Conservation (phyloP, 2,113 vertebrate species). For the Phasianus colchicus region DNA sequence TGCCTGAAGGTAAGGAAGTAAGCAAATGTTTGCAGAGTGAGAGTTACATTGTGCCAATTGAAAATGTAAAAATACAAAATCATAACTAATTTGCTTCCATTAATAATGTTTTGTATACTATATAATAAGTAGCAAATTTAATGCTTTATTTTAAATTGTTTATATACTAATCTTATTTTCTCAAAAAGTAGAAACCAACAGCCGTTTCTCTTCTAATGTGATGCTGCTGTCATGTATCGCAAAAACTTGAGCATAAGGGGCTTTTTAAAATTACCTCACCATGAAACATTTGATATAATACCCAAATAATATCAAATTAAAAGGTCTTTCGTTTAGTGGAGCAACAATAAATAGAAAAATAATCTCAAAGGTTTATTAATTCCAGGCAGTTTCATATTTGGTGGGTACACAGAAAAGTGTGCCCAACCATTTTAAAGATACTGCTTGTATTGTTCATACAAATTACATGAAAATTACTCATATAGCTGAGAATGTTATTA, state of each 20-base stretch:
- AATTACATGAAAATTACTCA: conserved; percentile 63
- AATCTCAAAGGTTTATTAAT: conserved; percentile 64
- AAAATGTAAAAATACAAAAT: conserved; percentile 46
- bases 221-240: conserved; percentile 61
- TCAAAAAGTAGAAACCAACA: conserved; percentile 66
- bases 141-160: conserved; percentile 74
- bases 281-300: conserved; percentile 68
- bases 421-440: conserved; percentile 61
- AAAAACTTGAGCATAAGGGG: conserved; percentile 48
- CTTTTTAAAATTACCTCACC: conserved; percentile 52
- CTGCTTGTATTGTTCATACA: conserved; percentile 50
- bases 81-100: conserved; percentile 46
- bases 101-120: conserved; percentile 45
- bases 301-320: conserved; percentile 55
- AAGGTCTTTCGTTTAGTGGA: conserved; percentile 73
- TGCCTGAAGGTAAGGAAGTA: conserved; percentile 34
- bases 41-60: not conserved
- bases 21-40: not conserved
- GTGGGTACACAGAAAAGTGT: conserved; percentile 57
- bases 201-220: conserved; percentile 66
- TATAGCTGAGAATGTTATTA: conserved; percentile 43
- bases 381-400: conserved; percentile 51
- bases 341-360: conserved; percentile 69
- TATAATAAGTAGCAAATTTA: conserved; percentile 60
- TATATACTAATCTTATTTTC: conserved; percentile 73